phyloP scores from a whole-genome alignment of 1,140 invertebrate species.

The Lethrus apterus region DNA sequence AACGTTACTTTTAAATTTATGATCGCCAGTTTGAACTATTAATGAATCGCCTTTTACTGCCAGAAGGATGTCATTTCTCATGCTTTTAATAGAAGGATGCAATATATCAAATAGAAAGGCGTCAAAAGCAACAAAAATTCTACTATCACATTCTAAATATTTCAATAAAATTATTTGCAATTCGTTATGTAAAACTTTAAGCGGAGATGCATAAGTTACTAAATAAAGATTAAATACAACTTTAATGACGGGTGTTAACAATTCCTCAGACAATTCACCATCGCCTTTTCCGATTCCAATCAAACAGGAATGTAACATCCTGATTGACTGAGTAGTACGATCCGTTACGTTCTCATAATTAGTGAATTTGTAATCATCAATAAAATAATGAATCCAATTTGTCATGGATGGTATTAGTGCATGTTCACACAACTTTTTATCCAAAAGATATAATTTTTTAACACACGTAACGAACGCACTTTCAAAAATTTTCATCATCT shows the following conservation, averaged over 20 bases:
- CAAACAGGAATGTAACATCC: constrained; percentile 42
- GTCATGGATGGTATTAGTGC: constrained; percentile 9
- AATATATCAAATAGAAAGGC: constrained; percentile 27
- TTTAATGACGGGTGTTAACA: constrained; percentile 22
- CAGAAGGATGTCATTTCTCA: constrained; percentile 22
- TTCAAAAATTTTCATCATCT: constrained; percentile 26
- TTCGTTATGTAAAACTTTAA: constrained; percentile 21
- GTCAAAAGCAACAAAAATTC: constrained; percentile 22
- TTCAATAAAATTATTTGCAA: constrained; percentile 25
- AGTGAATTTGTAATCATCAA: constrained; percentile 16
- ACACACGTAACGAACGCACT: constrained; percentile 48
- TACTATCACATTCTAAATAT: constrained; percentile 20
- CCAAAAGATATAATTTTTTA: constrained; percentile 45
- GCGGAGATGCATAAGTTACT: constrained; percentile 16
- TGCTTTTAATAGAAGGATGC: constrained; percentile 10
- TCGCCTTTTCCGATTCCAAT: constrained; percentile 20
- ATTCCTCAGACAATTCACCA: constrained; percentile 19
- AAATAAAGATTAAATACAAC: constrained; percentile 29
- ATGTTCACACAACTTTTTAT: constrained; percentile 40
- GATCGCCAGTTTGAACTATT: constrained; percentile 13
- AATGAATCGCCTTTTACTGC: constrained; percentile 12
- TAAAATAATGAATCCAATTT: constrained; percentile 1
- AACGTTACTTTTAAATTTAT: constrained; percentile 6
- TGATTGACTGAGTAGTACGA: constrained; percentile 42
- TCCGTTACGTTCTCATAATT: constrained; percentile 29